These are phyloP conservation scores for Polypterus bichir DNA, from an alignment of 2,113 vertebrate genomes.

Conservation along the genomic window DNA sequence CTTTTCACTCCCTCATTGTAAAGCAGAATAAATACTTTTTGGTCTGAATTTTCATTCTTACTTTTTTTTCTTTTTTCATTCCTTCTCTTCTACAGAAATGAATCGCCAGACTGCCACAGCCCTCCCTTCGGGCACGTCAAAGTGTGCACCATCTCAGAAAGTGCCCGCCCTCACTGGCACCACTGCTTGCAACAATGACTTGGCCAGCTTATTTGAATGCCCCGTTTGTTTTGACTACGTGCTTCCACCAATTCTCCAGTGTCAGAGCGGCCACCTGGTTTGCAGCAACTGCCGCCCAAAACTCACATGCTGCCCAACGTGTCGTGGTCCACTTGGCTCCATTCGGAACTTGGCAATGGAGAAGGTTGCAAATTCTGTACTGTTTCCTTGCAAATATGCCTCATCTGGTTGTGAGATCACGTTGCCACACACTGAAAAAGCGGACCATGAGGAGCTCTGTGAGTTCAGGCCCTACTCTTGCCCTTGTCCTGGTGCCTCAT, in stretches of 20 bases:
- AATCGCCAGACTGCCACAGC: conserved; percentile 98
- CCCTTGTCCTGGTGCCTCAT: conserved; percentile 90
- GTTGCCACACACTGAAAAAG: conserved; percentile 93
- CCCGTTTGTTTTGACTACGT: conserved; percentile 99
- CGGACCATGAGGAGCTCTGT: conserved; percentile 95
- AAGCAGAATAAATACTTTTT: not conserved
- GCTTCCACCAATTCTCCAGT: conserved; percentile 93
- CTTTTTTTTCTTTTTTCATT: not conserved
- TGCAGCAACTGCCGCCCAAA: conserved; percentile 98
- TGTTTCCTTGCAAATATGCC: conserved; percentile 95
- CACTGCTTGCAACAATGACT: conserved; percentile 95
- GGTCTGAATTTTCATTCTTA: conserved; percentile 23
- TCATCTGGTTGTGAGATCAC: conserved; percentile 95
- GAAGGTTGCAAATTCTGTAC: conserved; percentile 96
- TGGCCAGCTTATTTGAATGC: conserved; percentile 97
- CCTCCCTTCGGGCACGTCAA: conserved; percentile 93
- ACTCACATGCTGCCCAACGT: conserved; percentile 95
- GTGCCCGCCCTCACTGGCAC: conserved; percentile 92
- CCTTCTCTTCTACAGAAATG: conserved; percentile 68
- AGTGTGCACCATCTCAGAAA: conserved; percentile 92
- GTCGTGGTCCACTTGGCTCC: conserved; percentile 88
- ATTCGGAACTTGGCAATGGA: conserved; percentile 98
- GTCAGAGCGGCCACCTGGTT: conserved; percentile 94
- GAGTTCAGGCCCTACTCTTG: conserved; percentile 97
- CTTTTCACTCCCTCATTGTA: too few species aligned